Evolutionary conservation across 64 coral and sea anemone genomes (phyloP).

Genomic region (Acropora yongei): DNA sequence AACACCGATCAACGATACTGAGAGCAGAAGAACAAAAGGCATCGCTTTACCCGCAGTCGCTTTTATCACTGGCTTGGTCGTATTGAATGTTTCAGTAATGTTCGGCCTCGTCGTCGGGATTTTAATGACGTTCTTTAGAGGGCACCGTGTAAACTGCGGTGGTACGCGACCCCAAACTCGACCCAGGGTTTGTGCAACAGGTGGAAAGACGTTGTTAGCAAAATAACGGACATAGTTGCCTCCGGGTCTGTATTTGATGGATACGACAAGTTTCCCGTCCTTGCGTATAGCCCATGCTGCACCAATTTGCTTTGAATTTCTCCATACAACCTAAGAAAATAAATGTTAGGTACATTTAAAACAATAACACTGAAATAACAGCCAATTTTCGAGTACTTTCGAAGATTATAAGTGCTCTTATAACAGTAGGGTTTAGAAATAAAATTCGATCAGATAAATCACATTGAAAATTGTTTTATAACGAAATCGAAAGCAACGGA

Average conservation of each 20-base stretch:
- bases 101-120: background rate
- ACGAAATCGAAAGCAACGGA: background rate
- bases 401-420: no score
- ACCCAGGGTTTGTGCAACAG: background rate
- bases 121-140: background rate
- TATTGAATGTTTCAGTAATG: background rate
- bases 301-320: background rate
- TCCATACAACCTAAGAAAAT: constrained; percentile 20
- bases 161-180: background rate
- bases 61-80: background rate
- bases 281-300: constrained; percentile 6
- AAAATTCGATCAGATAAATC: no score
- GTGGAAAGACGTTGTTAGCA: constrained; percentile 21
- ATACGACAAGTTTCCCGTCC: background rate
- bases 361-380: no score
- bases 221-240: constrained; percentile 15
- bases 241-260: background rate
- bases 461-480: no score
- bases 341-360: background rate
- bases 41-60: background rate
- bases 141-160: background rate
- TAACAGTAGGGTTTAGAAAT: no score
- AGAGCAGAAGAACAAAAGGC: background rate
- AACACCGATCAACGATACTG: background rate
- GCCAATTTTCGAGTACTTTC: no score